Evolutionary conservation across 2,113 vertebrate genomes (phyloP), one percentile per base, ranked within the genome.

Genomic region (Tapirus terrestris): DNA sequence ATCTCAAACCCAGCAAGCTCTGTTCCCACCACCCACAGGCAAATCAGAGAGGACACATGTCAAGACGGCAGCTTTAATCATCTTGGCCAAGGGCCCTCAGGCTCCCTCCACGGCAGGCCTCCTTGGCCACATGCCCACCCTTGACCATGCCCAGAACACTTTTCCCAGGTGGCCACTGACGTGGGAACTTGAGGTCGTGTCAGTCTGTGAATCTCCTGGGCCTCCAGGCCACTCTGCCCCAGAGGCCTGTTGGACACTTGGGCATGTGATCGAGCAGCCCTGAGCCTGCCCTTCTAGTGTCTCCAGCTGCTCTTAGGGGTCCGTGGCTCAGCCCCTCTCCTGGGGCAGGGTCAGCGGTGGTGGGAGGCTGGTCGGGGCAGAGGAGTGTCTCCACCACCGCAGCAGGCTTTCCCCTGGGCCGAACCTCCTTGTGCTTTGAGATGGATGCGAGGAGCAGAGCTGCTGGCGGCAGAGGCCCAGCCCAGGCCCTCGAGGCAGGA

Each of bases 11-110:
- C 87, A 84, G 60, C 36, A 60, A 5, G 10, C 36, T 70, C 63
- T 43, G n/a, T 43, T 39, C 79, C 70, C 73, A 68, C 21, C 61
- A 76, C 60, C 89, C 79, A 43, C 20, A 6, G 89, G 68, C 65
- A 60, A 51, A 39, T 76, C 94, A 97, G 77, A 96, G 56, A 96
- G 31, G 16, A 72, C 75, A 95, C 75, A n/a, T 13, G 72, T 96
- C 70, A 77, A 84, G 95, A 92, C 81, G 97, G 97, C 96, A 98
- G 97, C 97, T 98, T 98, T 98, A 97, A 98, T 97, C 67, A 39
- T 45, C 31, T 39, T 95, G 91, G 45, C 70, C 27, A 4, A 79
- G 45, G 65, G 7, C 60, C 36, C 39, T 70, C 23, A 25, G 72
- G 39, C 67, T 83, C 48, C 61, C 56, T 80, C 61, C 21, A 20